A percentile compares a stretch with the other conserved stretches of the same genome.
Conservation (phyloP, 2,888 invertebrate species). For the Luperina testacea region DNA sequence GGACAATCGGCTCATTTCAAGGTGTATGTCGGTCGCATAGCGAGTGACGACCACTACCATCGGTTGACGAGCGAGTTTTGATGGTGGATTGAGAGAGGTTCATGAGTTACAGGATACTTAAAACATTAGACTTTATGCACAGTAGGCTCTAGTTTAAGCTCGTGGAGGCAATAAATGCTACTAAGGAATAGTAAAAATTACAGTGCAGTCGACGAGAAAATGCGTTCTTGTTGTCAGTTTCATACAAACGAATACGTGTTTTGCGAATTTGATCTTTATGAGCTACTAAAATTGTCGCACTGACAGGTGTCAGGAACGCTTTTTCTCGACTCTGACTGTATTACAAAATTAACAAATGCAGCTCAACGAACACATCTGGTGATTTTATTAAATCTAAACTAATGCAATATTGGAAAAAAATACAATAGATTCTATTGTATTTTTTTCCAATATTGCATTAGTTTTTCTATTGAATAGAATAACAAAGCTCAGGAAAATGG, state of each 20-base stretch:
- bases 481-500: background rate
- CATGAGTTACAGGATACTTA: background rate
- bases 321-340: too few relatives aligned
- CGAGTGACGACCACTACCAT: conserved; percentile 62
- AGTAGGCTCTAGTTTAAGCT: background rate
- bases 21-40: conserved; percentile 70
- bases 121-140: too few relatives aligned
- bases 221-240: background rate
- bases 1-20: conserved; percentile 71
- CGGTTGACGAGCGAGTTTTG: conserved; percentile 1
- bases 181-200: background rate
- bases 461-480: too few relatives aligned
- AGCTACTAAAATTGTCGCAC: background rate
- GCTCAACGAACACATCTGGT: background rate
- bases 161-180: background rate
- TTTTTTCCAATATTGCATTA: too few relatives aligned
- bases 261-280: background rate
- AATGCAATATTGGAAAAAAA: too few relatives aligned
- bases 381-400: background rate
- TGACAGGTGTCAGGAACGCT: background rate
- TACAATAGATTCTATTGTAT: too few relatives aligned
- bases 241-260: background rate
- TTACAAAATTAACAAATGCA: too few relatives aligned
- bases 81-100: background rate
- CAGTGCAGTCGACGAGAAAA: background rate